Base-by-base conservation (phyloP, 37 sponge, comb jelly and placozoan genomes). In the Theonella swinhoei region DNA sequence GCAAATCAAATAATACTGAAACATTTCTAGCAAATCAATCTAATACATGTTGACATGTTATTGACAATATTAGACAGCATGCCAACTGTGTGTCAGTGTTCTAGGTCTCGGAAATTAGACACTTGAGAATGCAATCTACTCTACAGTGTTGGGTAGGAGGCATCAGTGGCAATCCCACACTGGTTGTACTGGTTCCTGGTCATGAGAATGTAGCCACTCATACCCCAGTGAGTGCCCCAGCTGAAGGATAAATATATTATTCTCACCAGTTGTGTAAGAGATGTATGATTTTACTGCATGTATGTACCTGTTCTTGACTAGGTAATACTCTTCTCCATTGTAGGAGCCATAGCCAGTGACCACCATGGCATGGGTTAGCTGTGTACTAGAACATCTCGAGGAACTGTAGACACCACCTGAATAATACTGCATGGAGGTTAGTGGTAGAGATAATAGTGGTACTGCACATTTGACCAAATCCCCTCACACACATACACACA, bases 271-370 rank as follows among this genome's bases (percentile, higher is more conserved):
- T n/a, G n/a, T n/a, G n/a, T n/a, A n/a, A n/a, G n/a, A n/a, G n/a
- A n/a, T n/a, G n/a, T n/a, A n/a, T n/a, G n/a, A n/a, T n/a, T n/a
- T n/a, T n/a, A n/a, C n/a, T n/a, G n/a, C n/a, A n/a, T n/a, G 54
- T 47, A 47, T 47, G 20, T 3, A 88, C 88, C 88, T 88, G 71
- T 88, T 88, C 77, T 88, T 88, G 47, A 88, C 82, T n/a, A 88
- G 88, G 75, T 74, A 88, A 42, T 88, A 88, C 67, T 73, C 68
- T 26, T 82, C 81, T 39, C 82, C 82, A 25, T 81, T 76, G 76
- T 39, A 60, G 9, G 47, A 66, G 4, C 88, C 82, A 76, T 81
- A 88, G 20, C 88, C 88, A 47, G 76, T 88, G 38, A 88, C 42
- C 30, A 88, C 31, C 62, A 81, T 72, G 66, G 77, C 79, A 70